Evolutionary conservation across 2,113 vertebrate genomes (phyloP).

Genomic region (Delphinus delphis): DNA sequence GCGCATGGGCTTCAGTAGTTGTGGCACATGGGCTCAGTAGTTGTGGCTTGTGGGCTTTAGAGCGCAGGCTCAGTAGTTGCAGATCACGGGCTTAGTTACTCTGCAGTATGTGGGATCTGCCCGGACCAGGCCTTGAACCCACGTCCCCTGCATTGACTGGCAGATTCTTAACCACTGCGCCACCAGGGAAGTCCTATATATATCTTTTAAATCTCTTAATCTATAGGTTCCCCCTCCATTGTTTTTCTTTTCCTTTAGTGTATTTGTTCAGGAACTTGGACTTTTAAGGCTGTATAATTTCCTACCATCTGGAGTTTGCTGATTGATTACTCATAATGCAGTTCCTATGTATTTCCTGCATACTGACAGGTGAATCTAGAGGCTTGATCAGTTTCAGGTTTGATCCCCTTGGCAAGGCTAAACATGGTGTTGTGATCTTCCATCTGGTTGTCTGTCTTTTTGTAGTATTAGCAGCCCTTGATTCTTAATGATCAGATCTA

Average conservation of each 20-base stretch:
- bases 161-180: too few relatives aligned
- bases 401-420: background rate
- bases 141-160: too few relatives aligned
- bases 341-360: background rate
- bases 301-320: slow-evolving; percentile 4
- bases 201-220: slow-evolving; percentile 17
- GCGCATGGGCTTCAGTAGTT: too few relatives aligned
- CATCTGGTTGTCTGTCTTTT: background rate
- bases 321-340: background rate
- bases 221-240: background rate
- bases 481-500: background rate
- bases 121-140: too few relatives aligned
- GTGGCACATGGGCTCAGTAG: too few relatives aligned
- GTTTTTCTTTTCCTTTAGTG: background rate
- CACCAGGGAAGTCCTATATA: too few relatives aligned
- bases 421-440: background rate
- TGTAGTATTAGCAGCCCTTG: background rate
- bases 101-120: too few relatives aligned
- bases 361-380: background rate
- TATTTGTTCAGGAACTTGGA: background rate
- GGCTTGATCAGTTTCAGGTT: background rate
- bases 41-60: too few relatives aligned
- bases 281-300: slow-evolving; percentile 2
- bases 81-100: rapidly evolving
- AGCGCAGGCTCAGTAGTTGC: too few relatives aligned